These are phyloP conservation scores for Epinephelus awoara DNA, from an alignment of 2,797 vertebrate genomes.

Conservation along the genomic window DNA sequence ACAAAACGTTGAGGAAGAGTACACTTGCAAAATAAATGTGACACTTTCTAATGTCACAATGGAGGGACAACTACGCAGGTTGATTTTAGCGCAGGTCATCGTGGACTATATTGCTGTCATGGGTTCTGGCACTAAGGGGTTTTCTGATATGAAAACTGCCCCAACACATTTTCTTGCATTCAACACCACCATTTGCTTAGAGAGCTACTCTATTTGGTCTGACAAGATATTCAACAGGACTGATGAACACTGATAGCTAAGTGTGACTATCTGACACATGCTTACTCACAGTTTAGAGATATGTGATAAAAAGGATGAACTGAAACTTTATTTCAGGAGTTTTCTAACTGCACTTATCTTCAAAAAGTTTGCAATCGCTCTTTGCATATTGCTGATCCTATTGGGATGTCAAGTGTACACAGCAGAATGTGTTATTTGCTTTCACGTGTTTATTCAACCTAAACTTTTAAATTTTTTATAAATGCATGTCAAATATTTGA, in stretches of 20 bases:
- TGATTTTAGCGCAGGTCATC: too few relatives aligned
- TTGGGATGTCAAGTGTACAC: background rate
- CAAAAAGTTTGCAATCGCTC: constrained; percentile 4
- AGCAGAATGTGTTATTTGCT: background rate
- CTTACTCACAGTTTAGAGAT: background rate
- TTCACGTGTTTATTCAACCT: constrained; percentile 7
- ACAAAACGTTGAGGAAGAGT: too few relatives aligned
- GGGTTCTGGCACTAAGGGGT: too few relatives aligned
- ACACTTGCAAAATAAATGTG: too few relatives aligned
- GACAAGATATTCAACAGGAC: background rate
- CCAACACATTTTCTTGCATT: background rate
- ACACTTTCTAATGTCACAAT: too few relatives aligned
- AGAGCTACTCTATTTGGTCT: background rate
- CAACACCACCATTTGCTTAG: background rate
- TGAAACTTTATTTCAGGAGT: background rate
- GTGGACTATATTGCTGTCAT: too few relatives aligned
- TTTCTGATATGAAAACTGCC: background rate
- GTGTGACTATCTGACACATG: background rate
- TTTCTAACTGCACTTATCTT: background rate
- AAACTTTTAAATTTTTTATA: background rate
- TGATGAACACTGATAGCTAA: background rate
- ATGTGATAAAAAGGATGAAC: background rate
- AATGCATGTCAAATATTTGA: constrained; percentile 15
- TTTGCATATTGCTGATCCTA: background rate
- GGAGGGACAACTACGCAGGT: too few relatives aligned